Conservation (phyloP, 1,140 invertebrate species). For the Acyrthosiphon pisum region DNA sequence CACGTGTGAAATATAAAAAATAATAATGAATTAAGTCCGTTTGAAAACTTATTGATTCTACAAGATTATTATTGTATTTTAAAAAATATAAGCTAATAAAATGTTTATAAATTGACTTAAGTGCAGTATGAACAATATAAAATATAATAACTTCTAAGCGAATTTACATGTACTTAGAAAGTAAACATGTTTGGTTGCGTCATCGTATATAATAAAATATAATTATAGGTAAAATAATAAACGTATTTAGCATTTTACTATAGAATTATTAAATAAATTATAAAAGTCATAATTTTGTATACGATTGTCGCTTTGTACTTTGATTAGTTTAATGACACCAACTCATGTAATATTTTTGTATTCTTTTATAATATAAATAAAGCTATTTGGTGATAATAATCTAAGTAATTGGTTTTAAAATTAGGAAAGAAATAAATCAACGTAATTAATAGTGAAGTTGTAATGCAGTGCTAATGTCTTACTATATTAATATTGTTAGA, state of each 20-base stretch:
- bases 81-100: slow-evolving; percentile 19
- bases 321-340: not conserved
- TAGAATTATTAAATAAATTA: not conserved
- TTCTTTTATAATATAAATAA: too few species aligned
- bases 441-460: not conserved
- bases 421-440: not conserved
- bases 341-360: not conserved
- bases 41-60: not conserved
- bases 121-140: not conserved
- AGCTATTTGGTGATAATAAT: too few species aligned
- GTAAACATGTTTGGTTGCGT: not conserved
- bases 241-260: not conserved
- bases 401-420: too few species aligned
- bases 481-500: not conserved
- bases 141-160: not conserved
- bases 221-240: not conserved
- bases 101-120: not conserved
- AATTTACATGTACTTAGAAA: not conserved
- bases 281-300: not conserved
- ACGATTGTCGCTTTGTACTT: not conserved
- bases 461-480: too few species aligned
- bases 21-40: not conserved
- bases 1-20: not conserved
- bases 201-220: not conserved
- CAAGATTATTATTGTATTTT: not conserved